These are phyloP conservation scores for Staurois parvus DNA, from an alignment of 2,797 vertebrate species.

Conservation along the genomic window DNA sequence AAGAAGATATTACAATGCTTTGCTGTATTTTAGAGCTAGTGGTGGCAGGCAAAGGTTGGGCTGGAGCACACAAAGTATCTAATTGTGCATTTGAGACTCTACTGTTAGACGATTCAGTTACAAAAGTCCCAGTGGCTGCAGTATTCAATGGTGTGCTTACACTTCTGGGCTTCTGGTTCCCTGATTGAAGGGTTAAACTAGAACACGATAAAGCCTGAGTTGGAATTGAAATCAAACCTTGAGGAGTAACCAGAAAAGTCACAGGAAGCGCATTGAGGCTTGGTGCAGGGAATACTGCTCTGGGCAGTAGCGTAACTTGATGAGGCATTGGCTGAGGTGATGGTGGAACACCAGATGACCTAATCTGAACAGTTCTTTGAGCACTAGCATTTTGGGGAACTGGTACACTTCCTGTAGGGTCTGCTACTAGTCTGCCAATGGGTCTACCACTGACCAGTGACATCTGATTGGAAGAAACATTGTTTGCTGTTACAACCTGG, in stretches of 20 bases:
- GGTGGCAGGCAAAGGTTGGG: no score
- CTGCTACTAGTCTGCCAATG: not conserved
- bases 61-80: no score
- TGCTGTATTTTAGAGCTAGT: no score
- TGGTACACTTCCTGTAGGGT: not conserved
- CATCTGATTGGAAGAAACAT: not conserved
- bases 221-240: conserved; percentile 70
- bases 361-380: not conserved
- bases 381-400: not conserved
- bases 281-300: conserved; percentile 56
- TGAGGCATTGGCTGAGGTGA: conserved; percentile 13
- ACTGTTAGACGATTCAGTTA: not conserved
- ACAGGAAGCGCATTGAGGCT: conserved; percentile 66
- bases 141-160: not conserved
- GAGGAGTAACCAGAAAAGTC: conserved; percentile 76
- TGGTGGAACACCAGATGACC: no score
- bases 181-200: not conserved
- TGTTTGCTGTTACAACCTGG: not conserved
- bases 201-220: conserved; percentile 64
- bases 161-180: not conserved
- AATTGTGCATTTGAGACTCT: not conserved
- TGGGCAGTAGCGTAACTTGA: not conserved
- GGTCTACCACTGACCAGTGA: not conserved
- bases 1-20: no score
- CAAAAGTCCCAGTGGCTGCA: not conserved